Percentiles rank a stretch among this genome's conserved stretches.
Conservation (phyloP, 1,140 invertebrate genomes). For the Pentalonia nigronervosa region DNA sequence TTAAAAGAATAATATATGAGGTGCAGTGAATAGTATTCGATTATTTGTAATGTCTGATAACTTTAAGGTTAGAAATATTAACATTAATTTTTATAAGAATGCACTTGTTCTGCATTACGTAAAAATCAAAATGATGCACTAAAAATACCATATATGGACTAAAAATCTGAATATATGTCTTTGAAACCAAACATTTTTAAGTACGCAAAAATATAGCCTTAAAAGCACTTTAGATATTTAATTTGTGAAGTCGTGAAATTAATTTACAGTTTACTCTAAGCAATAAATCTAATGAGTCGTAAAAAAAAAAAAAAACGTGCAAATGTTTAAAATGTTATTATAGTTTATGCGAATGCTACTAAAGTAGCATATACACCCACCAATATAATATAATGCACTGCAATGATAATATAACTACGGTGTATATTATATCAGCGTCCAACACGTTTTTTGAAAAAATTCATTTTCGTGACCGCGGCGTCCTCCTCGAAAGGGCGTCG, state of each 20-base stretch:
- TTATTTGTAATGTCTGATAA: not conserved
- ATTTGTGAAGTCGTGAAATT: not conserved
- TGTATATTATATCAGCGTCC: not conserved
- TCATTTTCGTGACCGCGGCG: not conserved
- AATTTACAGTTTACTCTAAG: not conserved
- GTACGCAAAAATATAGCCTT: not conserved
- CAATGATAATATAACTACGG: no score
- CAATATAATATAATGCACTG: not conserved
- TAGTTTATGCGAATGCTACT: not conserved
- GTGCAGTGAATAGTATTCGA: not conserved
- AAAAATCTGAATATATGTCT: not conserved
- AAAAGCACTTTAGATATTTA: not conserved
- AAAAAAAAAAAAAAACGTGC: not conserved
- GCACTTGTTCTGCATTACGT: not conserved
- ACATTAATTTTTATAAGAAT: not conserved
- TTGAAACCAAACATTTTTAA: not conserved
- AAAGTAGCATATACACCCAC: not conserved
- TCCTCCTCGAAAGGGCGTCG: not conserved
- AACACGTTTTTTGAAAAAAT: not conserved
- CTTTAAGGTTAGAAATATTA: not conserved
- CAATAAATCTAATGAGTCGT: not conserved
- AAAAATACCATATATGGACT: not conserved
- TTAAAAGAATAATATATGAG: not conserved
- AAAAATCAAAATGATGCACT: not conserved
- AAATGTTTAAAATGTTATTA: not conserved